Percentiles rank a stretch among this genome's conserved stretches.
Evolutionary conservation across 2,888 invertebrate genomes (phyloP).

Genomic region (Omphaloscelis lunosa): DNA sequence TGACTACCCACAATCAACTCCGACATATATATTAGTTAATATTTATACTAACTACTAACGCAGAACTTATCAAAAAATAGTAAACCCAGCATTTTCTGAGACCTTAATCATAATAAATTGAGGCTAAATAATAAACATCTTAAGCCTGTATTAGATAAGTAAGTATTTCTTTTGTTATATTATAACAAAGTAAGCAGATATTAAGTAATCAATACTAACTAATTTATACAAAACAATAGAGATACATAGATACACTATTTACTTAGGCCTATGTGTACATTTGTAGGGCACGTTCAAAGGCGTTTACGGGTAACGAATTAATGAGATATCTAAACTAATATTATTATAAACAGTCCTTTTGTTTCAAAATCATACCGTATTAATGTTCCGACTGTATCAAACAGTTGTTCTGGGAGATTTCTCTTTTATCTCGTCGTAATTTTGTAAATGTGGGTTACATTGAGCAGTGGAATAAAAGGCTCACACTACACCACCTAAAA

Average conservation of each 20-base stretch:
- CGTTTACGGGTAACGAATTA: constrained; percentile 23
- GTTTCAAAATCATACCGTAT: constrained; percentile 15
- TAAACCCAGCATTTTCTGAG: background rate
- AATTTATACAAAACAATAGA: background rate
- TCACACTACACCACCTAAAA: too few relatives aligned
- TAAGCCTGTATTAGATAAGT: background rate
- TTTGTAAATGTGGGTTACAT: too few relatives aligned
- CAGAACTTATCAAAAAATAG: background rate
- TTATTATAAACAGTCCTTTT: constrained; percentile 35
- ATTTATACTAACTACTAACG: too few relatives aligned
- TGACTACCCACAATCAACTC: too few relatives aligned
- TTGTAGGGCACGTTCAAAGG: constrained; percentile 23
- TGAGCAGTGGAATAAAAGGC: too few relatives aligned
- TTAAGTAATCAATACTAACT: constrained; percentile 8
- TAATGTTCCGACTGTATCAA: constrained; percentile 9
- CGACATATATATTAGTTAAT: too few relatives aligned
- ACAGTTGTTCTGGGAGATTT: background rate
- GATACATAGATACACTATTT: constrained; percentile 27
- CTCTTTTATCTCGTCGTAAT: background rate
- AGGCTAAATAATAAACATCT: background rate
- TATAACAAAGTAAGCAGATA: constrained; percentile 8
- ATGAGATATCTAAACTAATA: constrained; percentile 45
- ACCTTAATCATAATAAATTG: background rate
- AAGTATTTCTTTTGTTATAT: constrained; percentile 12
- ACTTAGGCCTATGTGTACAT: constrained; percentile 19